These are phyloP conservation scores for Eristalinus sepulchralis DNA, from an alignment of 2,888 invertebrate genomes.

Conservation along the genomic window DNA sequence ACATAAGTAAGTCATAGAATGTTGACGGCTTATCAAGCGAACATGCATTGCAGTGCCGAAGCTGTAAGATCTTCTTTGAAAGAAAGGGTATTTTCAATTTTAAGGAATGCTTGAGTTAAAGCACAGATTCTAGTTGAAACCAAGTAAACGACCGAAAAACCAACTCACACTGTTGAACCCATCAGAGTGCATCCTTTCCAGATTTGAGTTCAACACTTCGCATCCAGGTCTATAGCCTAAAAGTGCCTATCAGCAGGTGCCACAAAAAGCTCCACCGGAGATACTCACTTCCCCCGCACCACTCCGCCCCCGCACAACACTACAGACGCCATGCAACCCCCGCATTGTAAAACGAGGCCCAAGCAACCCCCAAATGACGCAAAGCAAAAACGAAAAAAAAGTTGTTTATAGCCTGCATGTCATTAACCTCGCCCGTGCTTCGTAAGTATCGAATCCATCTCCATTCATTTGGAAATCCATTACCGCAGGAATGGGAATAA, in stretches of 20 bases:
- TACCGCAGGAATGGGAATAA: constrained; percentile 13
- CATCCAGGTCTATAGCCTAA: not conserved
- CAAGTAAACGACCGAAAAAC: not conserved
- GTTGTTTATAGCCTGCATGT: constrained; percentile 1
- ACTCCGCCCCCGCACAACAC: not conserved
- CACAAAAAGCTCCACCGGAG: not conserved
- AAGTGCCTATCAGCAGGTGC: not conserved
- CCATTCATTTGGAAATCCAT: constrained; percentile 30
- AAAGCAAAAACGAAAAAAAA: not conserved
- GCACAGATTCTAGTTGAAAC: no score
- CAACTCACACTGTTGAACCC: not conserved
- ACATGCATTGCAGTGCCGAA: no score
- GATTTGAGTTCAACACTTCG: not conserved
- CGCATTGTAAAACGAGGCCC: not conserved
- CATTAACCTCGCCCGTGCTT: constrained; percentile 36
- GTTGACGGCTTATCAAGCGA: no score
- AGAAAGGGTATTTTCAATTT: no score
- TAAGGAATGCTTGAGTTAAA: no score
- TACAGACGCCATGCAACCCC: not conserved
- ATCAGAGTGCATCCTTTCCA: not conserved
- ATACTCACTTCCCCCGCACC: not conserved
- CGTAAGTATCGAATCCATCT: constrained; percentile 26
- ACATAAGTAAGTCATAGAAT: no score
- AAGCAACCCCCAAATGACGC: not conserved
- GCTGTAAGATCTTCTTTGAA: no score